phyloP scores from a whole-genome alignment of 2,797 vertebrate genomes.

The Otus scops region DNA sequence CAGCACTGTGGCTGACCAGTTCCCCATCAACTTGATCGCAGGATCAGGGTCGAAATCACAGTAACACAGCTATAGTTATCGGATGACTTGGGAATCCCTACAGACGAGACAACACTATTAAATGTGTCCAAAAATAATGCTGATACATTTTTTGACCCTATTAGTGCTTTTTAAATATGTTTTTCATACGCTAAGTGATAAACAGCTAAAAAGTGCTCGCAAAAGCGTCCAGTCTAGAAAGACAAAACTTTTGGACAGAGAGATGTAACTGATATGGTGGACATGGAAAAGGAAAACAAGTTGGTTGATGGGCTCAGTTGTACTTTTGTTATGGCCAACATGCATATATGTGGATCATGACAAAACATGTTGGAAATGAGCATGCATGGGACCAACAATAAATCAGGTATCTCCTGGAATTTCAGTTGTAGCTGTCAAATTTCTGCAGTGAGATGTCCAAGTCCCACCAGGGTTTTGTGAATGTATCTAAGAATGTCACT shows the following conservation, averaged over 20 bases:
- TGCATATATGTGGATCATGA: neutral
- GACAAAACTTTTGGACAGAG: neutral
- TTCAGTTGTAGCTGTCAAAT: neutral
- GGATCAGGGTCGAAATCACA: slow-evolving; percentile 14
- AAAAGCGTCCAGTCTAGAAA: neutral
- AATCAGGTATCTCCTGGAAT: neutral
- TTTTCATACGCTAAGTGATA: neutral
- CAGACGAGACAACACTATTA: slow-evolving; percentile 21
- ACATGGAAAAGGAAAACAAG: neutral
- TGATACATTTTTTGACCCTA: neutral
- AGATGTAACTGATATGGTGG: neutral
- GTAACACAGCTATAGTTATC: neutral
- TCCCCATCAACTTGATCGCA: neutral
- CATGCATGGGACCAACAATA: neutral
- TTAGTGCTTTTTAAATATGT: neutral
- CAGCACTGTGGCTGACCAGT: neutral
- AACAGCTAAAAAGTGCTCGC: neutral
- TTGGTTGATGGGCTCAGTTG: neutral
- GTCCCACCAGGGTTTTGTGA: neutral
- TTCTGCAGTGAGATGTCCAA: neutral
- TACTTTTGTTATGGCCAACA: neutral
- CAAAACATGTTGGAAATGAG: neutral
- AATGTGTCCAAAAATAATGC: neutral
- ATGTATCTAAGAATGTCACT: neutral
- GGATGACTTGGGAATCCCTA: slow-evolving; percentile 24